Conservation (phyloP, 2,888 invertebrate species). For the Drosophila anomalata region DNA sequence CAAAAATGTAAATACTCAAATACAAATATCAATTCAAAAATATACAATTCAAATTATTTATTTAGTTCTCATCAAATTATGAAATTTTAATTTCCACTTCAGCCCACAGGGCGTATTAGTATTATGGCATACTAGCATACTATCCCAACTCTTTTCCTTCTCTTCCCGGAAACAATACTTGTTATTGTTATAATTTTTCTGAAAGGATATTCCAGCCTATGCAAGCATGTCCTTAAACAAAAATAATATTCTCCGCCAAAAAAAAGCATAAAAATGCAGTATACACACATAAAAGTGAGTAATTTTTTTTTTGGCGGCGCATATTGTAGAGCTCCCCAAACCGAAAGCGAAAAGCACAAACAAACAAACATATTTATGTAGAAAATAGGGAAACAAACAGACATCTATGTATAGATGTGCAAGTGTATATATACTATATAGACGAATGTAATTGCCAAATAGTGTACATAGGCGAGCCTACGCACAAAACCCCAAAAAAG, state of each 20-base stretch:
- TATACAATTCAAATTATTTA: no score
- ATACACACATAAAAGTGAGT: constrained; percentile 59
- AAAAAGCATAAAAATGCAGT: constrained; percentile 64
- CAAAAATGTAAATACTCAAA: no score
- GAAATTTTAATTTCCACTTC: no score
- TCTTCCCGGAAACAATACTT: neutral
- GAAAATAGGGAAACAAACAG: constrained; percentile 29
- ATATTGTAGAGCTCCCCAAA: constrained; percentile 20
- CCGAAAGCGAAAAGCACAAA: constrained; percentile 44
- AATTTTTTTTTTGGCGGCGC: constrained; percentile 36
- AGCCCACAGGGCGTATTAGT: neutral
- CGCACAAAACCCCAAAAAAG: constrained; percentile 47
- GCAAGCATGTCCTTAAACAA: neutral
- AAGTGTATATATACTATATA: constrained; percentile 9
- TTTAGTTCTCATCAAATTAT: neutral
- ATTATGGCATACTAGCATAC: neutral
- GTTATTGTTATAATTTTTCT: neutral
- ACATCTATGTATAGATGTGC: constrained; percentile 26
- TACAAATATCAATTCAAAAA: no score
- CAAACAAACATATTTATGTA: constrained; percentile 25
- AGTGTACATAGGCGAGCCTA: constrained; percentile 72
- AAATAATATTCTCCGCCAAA: constrained; percentile 3
- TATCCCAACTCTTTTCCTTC: neutral
- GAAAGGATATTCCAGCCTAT: neutral
- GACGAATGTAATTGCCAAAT: constrained; percentile 63